A percentile compares a stretch with the other conserved stretches of the same genome.
These are phyloP conservation scores for Pachyramphus minor DNA, from an alignment of 2,113 vertebrate species.

Conservation along the genomic window DNA sequence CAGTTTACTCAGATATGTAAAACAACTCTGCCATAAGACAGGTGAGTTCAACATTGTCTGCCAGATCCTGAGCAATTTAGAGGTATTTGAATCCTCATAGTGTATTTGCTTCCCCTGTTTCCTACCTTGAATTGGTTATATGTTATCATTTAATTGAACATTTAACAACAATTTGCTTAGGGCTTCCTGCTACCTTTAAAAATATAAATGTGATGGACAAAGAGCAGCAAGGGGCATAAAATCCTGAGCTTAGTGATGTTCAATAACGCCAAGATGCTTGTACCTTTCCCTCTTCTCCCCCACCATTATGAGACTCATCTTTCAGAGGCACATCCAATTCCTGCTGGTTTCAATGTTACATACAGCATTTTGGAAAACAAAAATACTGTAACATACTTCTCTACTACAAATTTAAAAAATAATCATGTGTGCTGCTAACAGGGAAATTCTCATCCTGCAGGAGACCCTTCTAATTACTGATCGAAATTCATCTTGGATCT, in stretches of 20 bases:
- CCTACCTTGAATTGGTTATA: neutral
- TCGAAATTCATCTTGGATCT: neutral
- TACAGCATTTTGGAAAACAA: neutral
- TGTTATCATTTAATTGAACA: neutral
- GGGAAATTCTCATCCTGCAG: neutral
- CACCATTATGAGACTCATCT: accelerated
- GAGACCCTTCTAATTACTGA: neutral
- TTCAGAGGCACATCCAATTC: neutral
- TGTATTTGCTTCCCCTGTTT: neutral
- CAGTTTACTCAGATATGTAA: accelerated
- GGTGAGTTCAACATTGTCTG: accelerated
- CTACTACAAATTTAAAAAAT: neutral
- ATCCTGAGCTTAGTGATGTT: neutral
- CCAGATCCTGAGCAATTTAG: neutral
- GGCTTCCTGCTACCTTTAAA: neutral
- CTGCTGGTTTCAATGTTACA: neutral
- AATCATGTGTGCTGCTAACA: neutral
- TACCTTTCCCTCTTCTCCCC: neutral
- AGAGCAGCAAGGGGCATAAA: neutral
- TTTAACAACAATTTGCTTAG: neutral
- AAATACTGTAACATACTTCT: neutral
- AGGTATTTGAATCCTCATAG: neutral
- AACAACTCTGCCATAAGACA: neutral
- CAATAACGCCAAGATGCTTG: neutral
- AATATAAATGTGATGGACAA: neutral